Conservation (phyloP, 2,113 vertebrate genomes). For the Macquaria ambigua region DNA sequence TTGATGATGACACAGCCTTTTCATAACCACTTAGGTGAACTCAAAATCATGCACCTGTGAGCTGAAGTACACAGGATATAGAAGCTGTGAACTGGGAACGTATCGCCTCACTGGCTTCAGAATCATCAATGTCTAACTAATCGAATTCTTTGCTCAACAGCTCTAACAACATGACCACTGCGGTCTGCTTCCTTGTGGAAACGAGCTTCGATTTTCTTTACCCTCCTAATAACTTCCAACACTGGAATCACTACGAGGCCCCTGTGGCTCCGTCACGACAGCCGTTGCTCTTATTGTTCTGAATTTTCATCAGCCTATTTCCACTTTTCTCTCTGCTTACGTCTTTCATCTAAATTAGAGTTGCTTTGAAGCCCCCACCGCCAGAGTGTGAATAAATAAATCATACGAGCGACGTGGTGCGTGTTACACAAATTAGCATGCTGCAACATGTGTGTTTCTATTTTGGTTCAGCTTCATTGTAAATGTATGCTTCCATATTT, state of each 20-base stretch:
- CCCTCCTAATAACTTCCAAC: constrained; percentile 41
- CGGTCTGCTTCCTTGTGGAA: constrained; percentile 55
- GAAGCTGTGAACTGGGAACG: constrained; percentile 26
- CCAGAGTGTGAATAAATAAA: constrained; percentile 63
- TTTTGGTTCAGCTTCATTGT: constrained; percentile 54
- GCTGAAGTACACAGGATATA: constrained; percentile 2
- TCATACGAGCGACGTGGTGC: constrained; percentile 27
- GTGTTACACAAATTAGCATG: constrained; percentile 48
- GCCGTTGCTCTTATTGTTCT: constrained; percentile 18
- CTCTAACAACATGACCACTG: background rate
- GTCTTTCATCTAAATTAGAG: constrained; percentile 55
- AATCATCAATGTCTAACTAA: constrained; percentile 23
- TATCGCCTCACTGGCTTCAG: background rate
- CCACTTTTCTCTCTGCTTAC: constrained; percentile 16
- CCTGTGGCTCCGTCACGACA: background rate
- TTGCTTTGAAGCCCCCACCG: constrained; percentile 46
- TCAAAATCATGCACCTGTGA: background rate
- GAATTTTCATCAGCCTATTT: constrained; percentile 49
- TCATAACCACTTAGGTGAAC: background rate
- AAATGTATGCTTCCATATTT: constrained; percentile 54
- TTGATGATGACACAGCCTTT: background rate
- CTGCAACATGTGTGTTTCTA: constrained; percentile 41
- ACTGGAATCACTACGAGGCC: constrained; percentile 27
- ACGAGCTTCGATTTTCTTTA: constrained; percentile 64
- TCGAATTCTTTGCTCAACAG: constrained; percentile 30